Base-by-base conservation (phyloP, 2,888 invertebrate species). In the Mesorhabditis belari region DNA sequence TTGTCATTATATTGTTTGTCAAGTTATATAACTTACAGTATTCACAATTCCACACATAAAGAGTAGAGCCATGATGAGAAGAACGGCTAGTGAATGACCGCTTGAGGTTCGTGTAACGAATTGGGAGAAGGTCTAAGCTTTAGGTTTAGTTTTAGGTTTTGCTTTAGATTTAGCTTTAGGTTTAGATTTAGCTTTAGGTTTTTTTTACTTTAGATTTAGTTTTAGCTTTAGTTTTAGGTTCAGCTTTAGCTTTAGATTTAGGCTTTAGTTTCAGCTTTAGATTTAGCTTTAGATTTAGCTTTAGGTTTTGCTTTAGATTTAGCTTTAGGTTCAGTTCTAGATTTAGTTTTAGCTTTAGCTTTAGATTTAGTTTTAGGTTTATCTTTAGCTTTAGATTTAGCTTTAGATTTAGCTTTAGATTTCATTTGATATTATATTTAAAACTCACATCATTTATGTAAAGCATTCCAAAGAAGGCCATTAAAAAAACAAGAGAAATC, bases 31-130 rank as follows among this genome's bases (percentile, higher is more conserved):
- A 12, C 65, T 60, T 62, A 77, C 77, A 53, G 75, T 75, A 51
- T 79, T 79, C 4, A 79, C 77, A n/a, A 79, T 70, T 23, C 79
- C 79, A 56, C 79, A 80, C 12, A 76, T 63, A 60, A 75, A 75
- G 4, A 79, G 65, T 23, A 78, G 66, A 1, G 71, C 69, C 19
- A 80, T 64, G 50, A 79, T 72, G 23, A 79, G 65, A 12, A 79
- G 64, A 19, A 79, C 74, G 12, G 77, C 69, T 57, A 78, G 67
- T 5, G 77, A 71, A 58, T 80, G 77, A 5, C 79, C 79, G n/a
- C 72, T 62, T 3, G 74, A 72, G 5, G 79, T 79, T 21, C 76
- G 63, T 2, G 79, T 79, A 29, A 79, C 74, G 60, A 79, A 79
- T 54, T 79, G 76, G 27, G 77, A 77, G 61, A 79, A 79, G 27